A percentile compares a stretch with the other conserved stretches of the same genome.
These are phyloP conservation scores for Nerophis lumbriciformis DNA, from an alignment of 2,113 vertebrate species.

Conservation along the genomic window DNA sequence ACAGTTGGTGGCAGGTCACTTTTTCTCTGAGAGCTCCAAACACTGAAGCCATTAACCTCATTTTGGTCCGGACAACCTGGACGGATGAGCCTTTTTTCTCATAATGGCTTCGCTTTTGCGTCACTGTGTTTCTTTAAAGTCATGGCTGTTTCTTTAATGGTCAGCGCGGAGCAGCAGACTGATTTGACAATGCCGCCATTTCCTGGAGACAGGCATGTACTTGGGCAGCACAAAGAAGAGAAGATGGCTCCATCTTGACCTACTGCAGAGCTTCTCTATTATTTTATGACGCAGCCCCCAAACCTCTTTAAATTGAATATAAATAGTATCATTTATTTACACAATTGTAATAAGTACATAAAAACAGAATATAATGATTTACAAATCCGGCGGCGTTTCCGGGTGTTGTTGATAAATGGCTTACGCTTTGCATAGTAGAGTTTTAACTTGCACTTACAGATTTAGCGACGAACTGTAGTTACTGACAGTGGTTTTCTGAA, in stretches of 20 bases:
- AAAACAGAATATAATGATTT: too few species aligned
- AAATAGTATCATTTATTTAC: too few species aligned
- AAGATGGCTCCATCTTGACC: slow-evolving; percentile 49
- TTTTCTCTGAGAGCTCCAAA: slow-evolving; percentile 41
- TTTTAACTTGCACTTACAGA: too few species aligned
- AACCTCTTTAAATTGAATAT: too few species aligned
- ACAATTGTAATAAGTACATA: too few species aligned
- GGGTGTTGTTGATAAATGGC: too few species aligned
- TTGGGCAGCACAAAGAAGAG: slow-evolving; percentile 25
- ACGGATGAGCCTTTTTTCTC: slow-evolving; percentile 46
- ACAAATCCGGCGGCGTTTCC: too few species aligned
- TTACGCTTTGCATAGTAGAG: too few species aligned
- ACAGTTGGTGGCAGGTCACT: slow-evolving; percentile 44
- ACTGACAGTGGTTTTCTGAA: too few species aligned
- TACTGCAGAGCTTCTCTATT: slow-evolving; percentile 16
- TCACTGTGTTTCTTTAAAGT: slow-evolving; percentile 16
- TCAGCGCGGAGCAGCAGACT: slow-evolving; percentile 15
- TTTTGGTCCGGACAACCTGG: slow-evolving; percentile 46
- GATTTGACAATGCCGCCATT: slow-evolving; percentile 37
- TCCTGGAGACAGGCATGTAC: slow-evolving; percentile 38
- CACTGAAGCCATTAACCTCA: slow-evolving; percentile 60
- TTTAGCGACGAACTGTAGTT: too few species aligned
- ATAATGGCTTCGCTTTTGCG: slow-evolving; percentile 24
- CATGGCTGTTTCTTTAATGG: slow-evolving; percentile 31
- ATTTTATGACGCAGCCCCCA: too few species aligned